Base-by-base conservation (phyloP, 2,888 invertebrate species). In the Pharmacophagus antenor region DNA sequence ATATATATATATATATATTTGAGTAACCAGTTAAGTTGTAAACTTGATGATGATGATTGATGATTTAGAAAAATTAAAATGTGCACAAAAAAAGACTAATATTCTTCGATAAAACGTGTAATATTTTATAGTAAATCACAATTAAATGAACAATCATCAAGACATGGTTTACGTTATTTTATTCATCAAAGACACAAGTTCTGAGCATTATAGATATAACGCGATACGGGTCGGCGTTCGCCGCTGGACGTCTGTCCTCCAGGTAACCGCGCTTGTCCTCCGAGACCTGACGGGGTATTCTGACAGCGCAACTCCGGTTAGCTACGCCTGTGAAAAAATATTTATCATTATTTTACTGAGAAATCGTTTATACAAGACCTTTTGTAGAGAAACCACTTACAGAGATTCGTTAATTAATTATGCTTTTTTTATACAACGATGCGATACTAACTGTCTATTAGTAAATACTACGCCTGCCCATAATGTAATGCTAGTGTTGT, bases 211-310 rank as follows among this genome's bases (percentile, higher is more conserved):
- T 95, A 74, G 95, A 93, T 56, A 94, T 92, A 31, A 98, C 95
- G 3, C 94, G 91, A 79, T 98, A 98, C 0, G 98, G 97, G 87
- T 98, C 98, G 75, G 97, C 97, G 80, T 98, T 98, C 66, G 97
- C 95, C 42, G 97, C 94, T 15, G 98, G 98, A 63, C 99, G 93
- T 56, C 99, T 93, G 85, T 99, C 99, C 84, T 99, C 99, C 63
- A 99, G 91, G 78, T 99, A 99, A 0, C 98, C 98, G 71, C 95
- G 95, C 75, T 96, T 96, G 31, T 97, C 96, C 72, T 97, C 97
- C 2, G 97, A 96, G 52, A 97, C 97, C 62, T 95, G 95, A 2
- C 98, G 93, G 0, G 98, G 98, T 73, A 99, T 98, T 64, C 99
- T 94, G 74, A 99, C 96, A 75, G 96, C 96, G 77, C 96, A 96